Evolutionary conservation across 1,140 invertebrate genomes (phyloP).

Genomic region (Ylistrum balloti): DNA sequence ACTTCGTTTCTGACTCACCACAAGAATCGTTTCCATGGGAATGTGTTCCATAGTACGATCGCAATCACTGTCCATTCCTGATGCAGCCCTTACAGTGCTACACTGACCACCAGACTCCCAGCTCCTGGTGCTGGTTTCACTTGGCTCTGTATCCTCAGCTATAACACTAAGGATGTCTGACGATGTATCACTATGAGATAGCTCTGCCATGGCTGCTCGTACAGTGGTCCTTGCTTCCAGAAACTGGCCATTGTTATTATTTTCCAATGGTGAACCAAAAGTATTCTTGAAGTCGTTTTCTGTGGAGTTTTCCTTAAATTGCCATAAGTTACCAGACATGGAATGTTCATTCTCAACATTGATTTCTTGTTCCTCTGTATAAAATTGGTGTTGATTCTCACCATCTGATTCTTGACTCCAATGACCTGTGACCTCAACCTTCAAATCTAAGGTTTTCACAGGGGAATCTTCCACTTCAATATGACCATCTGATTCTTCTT

Average conservation of each 20-base stretch:
- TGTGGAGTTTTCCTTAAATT: slow-evolving; percentile 49
- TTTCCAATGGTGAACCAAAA: slow-evolving; percentile 44
- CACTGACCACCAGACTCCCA: not conserved
- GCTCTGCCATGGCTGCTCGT: slow-evolving; percentile 37
- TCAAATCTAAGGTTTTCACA: not conserved
- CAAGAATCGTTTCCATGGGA: not conserved
- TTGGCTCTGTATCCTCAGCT: slow-evolving; percentile 54
- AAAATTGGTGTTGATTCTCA: not conserved
- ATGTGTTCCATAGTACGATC: not conserved
- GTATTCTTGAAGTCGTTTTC: slow-evolving; percentile 43
- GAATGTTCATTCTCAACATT: not conserved
- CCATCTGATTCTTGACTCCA: not conserved
- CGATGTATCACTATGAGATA: slow-evolving; percentile 37
- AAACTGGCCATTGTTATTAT: slow-evolving; percentile 35
- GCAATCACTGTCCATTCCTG: not conserved
- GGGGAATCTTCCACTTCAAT: not conserved
- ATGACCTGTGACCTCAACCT: not conserved
- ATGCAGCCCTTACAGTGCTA: not conserved
- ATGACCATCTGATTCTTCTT: not conserved
- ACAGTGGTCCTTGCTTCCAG: slow-evolving; percentile 43
- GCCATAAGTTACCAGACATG: slow-evolving; percentile 24
- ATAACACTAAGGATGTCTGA: slow-evolving; percentile 61
- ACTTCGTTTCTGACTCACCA: not conserved
- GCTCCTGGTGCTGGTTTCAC: slow-evolving; percentile 44
- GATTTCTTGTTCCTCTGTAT: not conserved